A percentile compares a stretch with the other conserved stretches of the same genome.
Conservation (phyloP, 2,888 invertebrate genomes). For the Melieria picta region DNA sequence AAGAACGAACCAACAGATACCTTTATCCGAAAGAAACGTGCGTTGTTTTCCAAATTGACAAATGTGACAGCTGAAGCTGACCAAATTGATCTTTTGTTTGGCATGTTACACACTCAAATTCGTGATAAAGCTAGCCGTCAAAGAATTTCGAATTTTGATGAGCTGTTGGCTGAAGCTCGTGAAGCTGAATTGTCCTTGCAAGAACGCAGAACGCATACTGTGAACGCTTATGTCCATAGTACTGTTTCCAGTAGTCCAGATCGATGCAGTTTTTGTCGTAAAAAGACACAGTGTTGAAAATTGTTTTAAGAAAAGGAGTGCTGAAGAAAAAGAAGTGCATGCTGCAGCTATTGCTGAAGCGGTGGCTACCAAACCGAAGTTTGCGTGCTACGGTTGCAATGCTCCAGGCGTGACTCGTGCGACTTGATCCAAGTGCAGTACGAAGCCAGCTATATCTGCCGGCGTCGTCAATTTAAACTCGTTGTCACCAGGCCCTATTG, state of each 20-base stretch:
- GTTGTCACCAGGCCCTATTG: no score
- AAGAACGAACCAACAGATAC: conserved; percentile 38
- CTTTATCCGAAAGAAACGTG: conserved; percentile 38
- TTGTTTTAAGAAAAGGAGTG: conserved; percentile 10
- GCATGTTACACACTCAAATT: conserved; percentile 30
- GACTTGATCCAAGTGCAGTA: conserved; percentile 33
- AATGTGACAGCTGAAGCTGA: no score
- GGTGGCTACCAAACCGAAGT: conserved; percentile 29
- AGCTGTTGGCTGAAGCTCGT: no score
- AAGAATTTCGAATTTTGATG: no score
- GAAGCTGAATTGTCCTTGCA: conserved; percentile 7
- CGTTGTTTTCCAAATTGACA: conserved; percentile 33
- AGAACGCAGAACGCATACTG: conserved; percentile 7
- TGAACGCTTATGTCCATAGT: no score
- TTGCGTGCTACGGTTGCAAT: conserved; percentile 37
- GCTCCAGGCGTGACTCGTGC: conserved; percentile 30
- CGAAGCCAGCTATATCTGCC: no score
- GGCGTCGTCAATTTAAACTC: no score
- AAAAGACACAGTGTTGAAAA: conserved; percentile 11
- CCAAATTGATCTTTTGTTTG: no score
- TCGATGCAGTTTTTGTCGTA: conserved; percentile 29
- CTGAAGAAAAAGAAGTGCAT: no score
- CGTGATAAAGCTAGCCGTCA: conserved; percentile 23
- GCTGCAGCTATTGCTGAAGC: conserved; percentile 7
- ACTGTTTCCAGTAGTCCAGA: neutral